phyloP scores from a whole-genome alignment of 2,888 invertebrate species.

The Drosophila aldrichi region DNA sequence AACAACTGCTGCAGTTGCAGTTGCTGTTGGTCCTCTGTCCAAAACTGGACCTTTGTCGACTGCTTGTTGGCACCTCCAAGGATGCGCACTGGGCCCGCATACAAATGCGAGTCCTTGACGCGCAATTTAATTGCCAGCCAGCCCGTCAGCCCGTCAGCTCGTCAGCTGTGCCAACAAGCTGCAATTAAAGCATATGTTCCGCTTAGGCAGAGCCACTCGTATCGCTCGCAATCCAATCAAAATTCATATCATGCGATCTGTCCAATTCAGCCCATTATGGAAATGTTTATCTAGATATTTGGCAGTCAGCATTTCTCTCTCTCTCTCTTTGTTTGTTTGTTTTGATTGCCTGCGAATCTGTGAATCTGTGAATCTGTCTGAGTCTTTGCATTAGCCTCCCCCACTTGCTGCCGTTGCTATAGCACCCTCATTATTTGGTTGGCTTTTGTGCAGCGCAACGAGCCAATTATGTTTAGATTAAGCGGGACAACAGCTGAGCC shows the following conservation, averaged over 20 bases:
- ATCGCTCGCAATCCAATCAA: conserved; percentile 18
- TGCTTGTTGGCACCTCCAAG: conserved; percentile 65
- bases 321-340: conserved; percentile 31
- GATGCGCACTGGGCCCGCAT: conserved; percentile 55
- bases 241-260: conserved; percentile 47
- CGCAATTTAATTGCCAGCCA: conserved; percentile 54
- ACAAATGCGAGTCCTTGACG: conserved; percentile 46
- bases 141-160: neutral
- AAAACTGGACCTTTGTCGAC: conserved; percentile 28
- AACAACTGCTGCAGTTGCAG: conserved; percentile 60
- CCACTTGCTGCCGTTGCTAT: conserved; percentile 43
- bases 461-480: conserved; percentile 78
- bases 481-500: conserved; percentile 60
- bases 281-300: conserved; percentile 80
- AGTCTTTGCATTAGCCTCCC: conserved; percentile 6
- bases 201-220: conserved; percentile 4
- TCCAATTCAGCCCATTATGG: conserved; percentile 75
- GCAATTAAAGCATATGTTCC: conserved; percentile 76
- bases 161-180: conserved; percentile 51
- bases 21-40: neutral
- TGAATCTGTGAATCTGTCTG: conserved; percentile 39
- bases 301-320: conserved; percentile 47
- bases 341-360: conserved; percentile 60
- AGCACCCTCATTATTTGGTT: conserved; percentile 78
- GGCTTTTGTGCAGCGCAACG: conserved; percentile 70